Base-by-base conservation (phyloP, 2,113 vertebrate genomes). In the Zeus faber region DNA sequence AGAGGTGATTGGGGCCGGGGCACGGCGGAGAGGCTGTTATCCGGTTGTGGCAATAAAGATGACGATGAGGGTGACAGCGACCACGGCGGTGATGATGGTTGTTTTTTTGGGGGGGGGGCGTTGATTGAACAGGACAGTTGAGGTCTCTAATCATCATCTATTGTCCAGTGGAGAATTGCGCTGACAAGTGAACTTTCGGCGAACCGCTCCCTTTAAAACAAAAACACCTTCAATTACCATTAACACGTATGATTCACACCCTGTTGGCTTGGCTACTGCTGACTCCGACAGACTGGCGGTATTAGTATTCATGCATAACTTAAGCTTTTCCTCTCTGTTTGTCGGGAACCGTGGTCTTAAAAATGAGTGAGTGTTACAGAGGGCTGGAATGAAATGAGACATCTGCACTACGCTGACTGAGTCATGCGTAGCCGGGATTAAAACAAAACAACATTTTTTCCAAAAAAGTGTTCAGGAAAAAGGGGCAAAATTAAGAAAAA, bases 261-360 rank as follows among this genome's bases (percentile, higher is more conserved):
- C 0, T 24, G 4, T 0, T 33, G 35, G 39, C 48, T 46, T 0
- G 11, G 51, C 33, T 27, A 21, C 31, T 40, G 64, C 31, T 43
- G 49, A 50, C 49, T 40, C 26, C 31, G 51, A 40, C 48, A 24
- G 16, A 29, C 50, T 52, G 58, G 48, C 58, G n/a, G 37, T 59
- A 7, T 76, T 69, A 65, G 18, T 53, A 45, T 80, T 73, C 64
- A 40, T 67, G 48, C 47, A 58, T 31, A 62, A 60, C 25, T 56
- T 31, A 71, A 35, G 37, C 49, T 17, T 65, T 51, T 29, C 2
- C 18, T 33, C 41, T 25, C 25, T 41, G 35, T 68, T 69, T 61
- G 54, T 67, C 61, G 57, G 41, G 18, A 59, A 26, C 26, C 47
- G 20, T 2, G 3, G 56, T 57, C 41, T 49, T 72, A 43, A 58